Conservation (phyloP, 2,797 vertebrate genomes). For the Peromyscus melanophrys region DNA sequence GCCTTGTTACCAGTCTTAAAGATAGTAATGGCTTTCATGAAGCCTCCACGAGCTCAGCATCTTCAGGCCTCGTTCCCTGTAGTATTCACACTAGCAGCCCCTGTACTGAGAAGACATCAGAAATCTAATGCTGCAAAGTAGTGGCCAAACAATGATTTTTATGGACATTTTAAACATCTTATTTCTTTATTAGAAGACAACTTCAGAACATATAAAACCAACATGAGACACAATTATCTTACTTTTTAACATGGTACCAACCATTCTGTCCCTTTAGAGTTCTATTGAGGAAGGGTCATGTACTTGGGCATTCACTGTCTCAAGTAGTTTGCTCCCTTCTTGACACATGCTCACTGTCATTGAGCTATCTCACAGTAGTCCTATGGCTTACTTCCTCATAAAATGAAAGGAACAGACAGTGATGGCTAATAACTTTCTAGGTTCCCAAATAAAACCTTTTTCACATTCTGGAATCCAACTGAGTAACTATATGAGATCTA, state of each 20-base stretch:
- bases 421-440: background rate
- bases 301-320: background rate
- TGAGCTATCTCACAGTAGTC: background rate
- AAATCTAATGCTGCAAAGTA: background rate
- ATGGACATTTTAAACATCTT: background rate
- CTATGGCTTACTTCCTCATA: background rate
- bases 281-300: background rate
- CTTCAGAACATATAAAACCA: background rate
- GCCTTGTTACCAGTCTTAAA: background rate
- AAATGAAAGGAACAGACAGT: background rate
- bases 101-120: background rate
- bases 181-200: background rate
- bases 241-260: too few relatives aligned
- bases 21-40: background rate
- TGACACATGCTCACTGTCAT: background rate
- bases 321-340: too few relatives aligned
- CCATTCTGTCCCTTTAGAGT: background rate
- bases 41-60: background rate
- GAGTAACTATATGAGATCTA: background rate
- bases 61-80: background rate
- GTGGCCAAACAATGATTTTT: background rate
- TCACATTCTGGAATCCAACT: too few relatives aligned
- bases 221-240: background rate
- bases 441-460: background rate
- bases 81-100: background rate